Conservation (phyloP, 2,797 vertebrate genomes). For the Lacerta viridis region DNA sequence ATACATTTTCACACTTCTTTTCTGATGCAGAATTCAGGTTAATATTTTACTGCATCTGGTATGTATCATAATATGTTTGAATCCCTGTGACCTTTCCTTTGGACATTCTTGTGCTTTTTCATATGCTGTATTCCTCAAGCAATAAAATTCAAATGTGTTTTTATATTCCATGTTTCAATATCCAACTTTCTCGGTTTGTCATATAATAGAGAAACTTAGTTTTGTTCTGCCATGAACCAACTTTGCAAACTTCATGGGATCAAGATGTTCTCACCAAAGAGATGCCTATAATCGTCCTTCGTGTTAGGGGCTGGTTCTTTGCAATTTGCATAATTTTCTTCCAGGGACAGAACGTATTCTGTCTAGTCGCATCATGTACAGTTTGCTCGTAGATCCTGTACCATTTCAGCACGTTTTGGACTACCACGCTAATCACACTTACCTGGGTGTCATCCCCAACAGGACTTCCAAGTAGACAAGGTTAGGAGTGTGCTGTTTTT, state of each 20-base stretch:
- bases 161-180: constrained; percentile 80
- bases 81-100: constrained; percentile 88
- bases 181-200: constrained; percentile 65
- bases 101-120: constrained; percentile 90
- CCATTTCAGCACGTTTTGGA: background rate
- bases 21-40: constrained; percentile 87
- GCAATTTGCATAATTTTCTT: constrained; percentile 38
- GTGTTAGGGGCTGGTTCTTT: constrained; percentile 36
- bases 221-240: constrained; percentile 41
- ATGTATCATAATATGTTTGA: constrained; percentile 86
- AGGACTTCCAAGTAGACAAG: no score
- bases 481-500: background rate
- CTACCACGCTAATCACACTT: no score
- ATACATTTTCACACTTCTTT: constrained; percentile 80
- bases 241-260: constrained; percentile 27
- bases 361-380: background rate
- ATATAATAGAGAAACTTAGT: constrained; percentile 1
- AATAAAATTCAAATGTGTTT: constrained; percentile 94
- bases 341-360: constrained; percentile 53
- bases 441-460: no score
- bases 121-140: constrained; percentile 98
- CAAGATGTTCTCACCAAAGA: constrained; percentile 44
- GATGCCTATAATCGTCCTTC: constrained; percentile 39
- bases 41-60: constrained; percentile 88
- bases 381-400: constrained; percentile 41